Base-by-base conservation (phyloP, 2,113 vertebrate species). In the Alexandromys fortis region DNA sequence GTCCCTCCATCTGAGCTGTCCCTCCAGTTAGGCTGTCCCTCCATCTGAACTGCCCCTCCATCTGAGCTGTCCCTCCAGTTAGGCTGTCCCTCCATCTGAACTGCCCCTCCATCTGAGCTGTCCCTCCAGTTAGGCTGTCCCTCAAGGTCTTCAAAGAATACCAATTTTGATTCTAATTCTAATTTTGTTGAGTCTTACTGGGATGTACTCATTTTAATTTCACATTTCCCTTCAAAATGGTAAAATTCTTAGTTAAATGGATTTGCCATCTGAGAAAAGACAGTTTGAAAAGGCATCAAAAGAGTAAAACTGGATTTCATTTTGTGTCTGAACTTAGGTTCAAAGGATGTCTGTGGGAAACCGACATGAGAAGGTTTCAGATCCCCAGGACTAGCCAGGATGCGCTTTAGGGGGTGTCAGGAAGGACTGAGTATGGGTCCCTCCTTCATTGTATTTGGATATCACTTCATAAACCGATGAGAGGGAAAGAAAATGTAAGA, bases 191-290 rank as follows among this genome's bases (percentile, higher is more conserved):
- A 93, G 63, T 75, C 67, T n/a, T 55, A 28, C 13, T 83, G 13
- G 73, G 38, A 78, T n/a, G 38, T 6, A 33, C 21, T 94, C 68
- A 65, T 76, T 96, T 91, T 49, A 77, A 35, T 58, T 89, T 58
- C 82, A 72, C 24, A 81, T 85, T 89, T 94, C 38, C 52, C 49
- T 91, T 76, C 63, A 89, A 97, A 91, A 91, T 61, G 47, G 55
- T 79, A 91, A 63, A 70, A 65, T 49, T 89, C 38, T 75, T 55
- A 49, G 82, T 63, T 78, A 86, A 73, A 58, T 90, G n/a, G 81
- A n/a, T 35, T 0, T 75, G 82, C 78, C 67, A 85, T 49, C 68
- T 90, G 22, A 95, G 70, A 83, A n/a, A 85, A 87, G 81, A 92
- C 24, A 65, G 55, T 73, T 30, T 82, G 55, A 83, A 77, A 96